phyloP scores from a whole-genome alignment of 2,113 vertebrate genomes.

The Notarius lentiginosus region DNA sequence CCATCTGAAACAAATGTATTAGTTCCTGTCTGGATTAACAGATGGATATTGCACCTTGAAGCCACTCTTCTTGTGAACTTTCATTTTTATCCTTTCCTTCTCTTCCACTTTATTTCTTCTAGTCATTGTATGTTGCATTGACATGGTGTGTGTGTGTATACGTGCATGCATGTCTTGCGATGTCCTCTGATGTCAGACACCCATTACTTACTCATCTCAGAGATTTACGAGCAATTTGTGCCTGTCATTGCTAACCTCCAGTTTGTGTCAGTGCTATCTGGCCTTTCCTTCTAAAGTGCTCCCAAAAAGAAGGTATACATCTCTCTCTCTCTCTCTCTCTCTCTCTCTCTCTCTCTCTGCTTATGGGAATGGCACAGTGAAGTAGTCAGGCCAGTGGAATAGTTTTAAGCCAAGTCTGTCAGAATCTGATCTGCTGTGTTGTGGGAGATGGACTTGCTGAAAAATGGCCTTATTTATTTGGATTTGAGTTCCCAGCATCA shows the following conservation, averaged over 20 bases:
- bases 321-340: conserved; percentile 1
- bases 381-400: neutral
- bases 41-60: conserved; percentile 87
- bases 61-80: conserved; percentile 58
- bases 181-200: conserved; percentile 69
- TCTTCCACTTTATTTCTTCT: conserved; percentile 27
- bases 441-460: neutral
- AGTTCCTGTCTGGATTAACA: conserved; percentile 81
- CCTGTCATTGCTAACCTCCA: conserved; percentile 59
- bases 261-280: conserved; percentile 38
- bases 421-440: neutral
- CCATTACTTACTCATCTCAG: conserved; percentile 69
- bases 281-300: conserved; percentile 31
- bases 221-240: conserved; percentile 72
- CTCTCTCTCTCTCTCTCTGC: conserved; percentile 33
- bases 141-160: neutral
- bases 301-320: conserved; percentile 18
- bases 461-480: conserved; percentile 25
- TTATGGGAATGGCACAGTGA: conserved; percentile 28
- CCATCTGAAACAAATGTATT: conserved; percentile 92
- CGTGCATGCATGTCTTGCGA: conserved; percentile 43
- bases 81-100: conserved; percentile 48
- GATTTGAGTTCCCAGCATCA: conserved; percentile 13
- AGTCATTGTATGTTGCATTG: conserved; percentile 7
- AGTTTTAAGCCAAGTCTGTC: conserved; percentile 13